phyloP scores from a whole-genome alignment of 1,140 invertebrate genomes.

The Lanistes nyassanus region DNA sequence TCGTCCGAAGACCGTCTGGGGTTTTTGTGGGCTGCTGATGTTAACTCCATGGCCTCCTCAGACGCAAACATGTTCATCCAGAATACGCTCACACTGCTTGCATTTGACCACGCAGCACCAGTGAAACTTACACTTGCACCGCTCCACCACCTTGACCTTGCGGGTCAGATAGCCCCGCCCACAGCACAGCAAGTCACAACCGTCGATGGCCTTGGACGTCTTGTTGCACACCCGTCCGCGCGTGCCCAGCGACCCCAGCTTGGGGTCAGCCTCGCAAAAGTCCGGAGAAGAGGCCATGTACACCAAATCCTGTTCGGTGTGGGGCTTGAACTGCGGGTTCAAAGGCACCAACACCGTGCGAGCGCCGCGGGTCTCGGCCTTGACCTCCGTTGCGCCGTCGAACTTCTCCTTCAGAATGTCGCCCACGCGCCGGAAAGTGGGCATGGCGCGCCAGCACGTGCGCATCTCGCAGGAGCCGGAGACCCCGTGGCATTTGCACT shows the following conservation, averaged over 20 bases:
- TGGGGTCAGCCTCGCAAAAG: conserved; percentile 87
- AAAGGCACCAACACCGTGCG: conserved; percentile 53
- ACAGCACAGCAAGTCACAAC: conserved; percentile 71
- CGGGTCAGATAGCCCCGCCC: conserved; percentile 68
- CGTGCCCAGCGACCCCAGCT: conserved; percentile 64
- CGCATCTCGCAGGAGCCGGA: conserved; percentile 94
- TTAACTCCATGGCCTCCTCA: conserved; percentile 37
- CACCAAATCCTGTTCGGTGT: conserved; percentile 78
- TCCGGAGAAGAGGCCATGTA: conserved; percentile 92
- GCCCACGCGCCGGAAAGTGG: conserved; percentile 85
- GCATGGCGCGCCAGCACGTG: conserved; percentile 94
- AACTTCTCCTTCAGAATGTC: conserved; percentile 85
- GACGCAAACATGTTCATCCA: conserved; percentile 62
- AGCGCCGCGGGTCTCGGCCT: conserved; percentile 45
- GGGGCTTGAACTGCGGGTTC: conserved; percentile 63
- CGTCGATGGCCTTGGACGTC: conserved; percentile 66
- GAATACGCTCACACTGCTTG: conserved; percentile 64
- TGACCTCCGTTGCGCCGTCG: conserved; percentile 81
- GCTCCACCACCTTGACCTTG: conserved; percentile 77
- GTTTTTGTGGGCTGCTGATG: neutral
- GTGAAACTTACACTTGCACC: conserved; percentile 71
- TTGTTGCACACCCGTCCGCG: conserved; percentile 67
- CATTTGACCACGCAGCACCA: conserved; percentile 71
- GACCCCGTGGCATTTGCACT: conserved; percentile 96
- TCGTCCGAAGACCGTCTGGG: neutral